phyloP scores from a whole-genome alignment of 2,797 vertebrate species.

The Hyperoplus immaculatus region DNA sequence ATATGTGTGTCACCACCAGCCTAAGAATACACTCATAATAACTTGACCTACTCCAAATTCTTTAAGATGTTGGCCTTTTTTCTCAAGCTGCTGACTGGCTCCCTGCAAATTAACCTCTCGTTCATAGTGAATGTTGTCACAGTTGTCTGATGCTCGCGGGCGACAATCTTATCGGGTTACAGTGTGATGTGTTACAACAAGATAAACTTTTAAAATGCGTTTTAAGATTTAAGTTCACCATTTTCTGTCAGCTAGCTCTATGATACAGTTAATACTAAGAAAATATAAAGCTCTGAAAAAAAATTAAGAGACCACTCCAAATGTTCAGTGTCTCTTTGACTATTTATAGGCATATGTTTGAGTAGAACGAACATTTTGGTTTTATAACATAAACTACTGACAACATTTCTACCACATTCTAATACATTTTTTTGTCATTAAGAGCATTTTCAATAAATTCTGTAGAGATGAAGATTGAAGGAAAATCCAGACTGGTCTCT shows the following conservation, averaged over 20 bases:
- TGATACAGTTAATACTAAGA: background rate
- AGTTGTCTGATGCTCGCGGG: background rate
- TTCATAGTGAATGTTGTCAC: slow-evolving; percentile 2
- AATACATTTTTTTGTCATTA: too few species aligned
- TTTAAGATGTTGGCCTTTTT: background rate
- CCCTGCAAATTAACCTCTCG: slow-evolving; percentile 9
- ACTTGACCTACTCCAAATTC: slow-evolving; percentile 46
- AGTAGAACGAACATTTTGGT: too few species aligned
- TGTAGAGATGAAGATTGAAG: too few species aligned
- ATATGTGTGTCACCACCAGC: slow-evolving; percentile 22
- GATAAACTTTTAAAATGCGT: background rate
- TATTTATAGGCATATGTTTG: too few species aligned
- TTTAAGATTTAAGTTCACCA: background rate
- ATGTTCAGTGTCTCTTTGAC: too few species aligned
- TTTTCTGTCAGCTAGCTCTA: background rate
- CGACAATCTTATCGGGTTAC: background rate
- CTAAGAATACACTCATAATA: slow-evolving; percentile 28
- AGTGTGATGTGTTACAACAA: background rate
- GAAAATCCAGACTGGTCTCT: too few species aligned
- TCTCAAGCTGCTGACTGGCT: slow-evolving; percentile 11
- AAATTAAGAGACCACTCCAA: too few species aligned
- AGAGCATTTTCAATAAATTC: too few species aligned
- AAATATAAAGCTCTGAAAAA: background rate
- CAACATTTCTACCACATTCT: too few species aligned
- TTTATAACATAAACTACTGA: too few species aligned